Conservation (phyloP, 2,888 invertebrate species). For the Eustalomyia histrio region DNA sequence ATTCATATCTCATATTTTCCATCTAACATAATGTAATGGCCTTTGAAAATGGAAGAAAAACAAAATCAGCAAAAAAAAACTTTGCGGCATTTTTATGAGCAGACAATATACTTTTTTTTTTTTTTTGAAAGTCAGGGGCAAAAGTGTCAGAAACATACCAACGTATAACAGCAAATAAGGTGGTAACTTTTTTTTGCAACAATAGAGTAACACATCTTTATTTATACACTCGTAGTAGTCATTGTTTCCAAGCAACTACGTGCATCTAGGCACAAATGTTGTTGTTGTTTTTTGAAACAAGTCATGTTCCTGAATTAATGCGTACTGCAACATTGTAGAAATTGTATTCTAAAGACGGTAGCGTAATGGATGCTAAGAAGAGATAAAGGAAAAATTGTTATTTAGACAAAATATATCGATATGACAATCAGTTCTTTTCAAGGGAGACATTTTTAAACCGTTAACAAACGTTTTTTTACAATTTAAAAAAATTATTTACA, state of each 20-base stretch:
- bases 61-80: constrained; percentile 13
- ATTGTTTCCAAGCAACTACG: background rate
- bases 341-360: constrained; percentile 18
- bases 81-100: constrained; percentile 34
- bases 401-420: no score
- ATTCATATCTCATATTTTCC: constrained; percentile 1
- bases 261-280: background rate
- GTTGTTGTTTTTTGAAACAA: background rate
- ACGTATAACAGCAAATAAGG: constrained; percentile 24
- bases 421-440: no score
- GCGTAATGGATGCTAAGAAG: constrained; percentile 39
- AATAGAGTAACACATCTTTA: constrained; percentile 26
- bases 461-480: no score
- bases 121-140: constrained; percentile 47
- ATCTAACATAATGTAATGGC: constrained; percentile 19
- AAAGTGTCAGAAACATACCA: constrained; percentile 15
- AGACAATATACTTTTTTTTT: constrained; percentile 19
- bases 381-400: no score
- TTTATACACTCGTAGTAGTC: background rate
- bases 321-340: constrained; percentile 34
- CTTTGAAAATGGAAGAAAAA: constrained; percentile 7
- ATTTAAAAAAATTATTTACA: no score
- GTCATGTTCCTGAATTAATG: constrained; percentile 33
- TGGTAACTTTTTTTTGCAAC: constrained; percentile 1
- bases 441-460: no score